A percentile compares a stretch with the other conserved stretches of the same genome.
Conservation (phyloP, 2,797 vertebrate species). For the Remorina albescens region DNA sequence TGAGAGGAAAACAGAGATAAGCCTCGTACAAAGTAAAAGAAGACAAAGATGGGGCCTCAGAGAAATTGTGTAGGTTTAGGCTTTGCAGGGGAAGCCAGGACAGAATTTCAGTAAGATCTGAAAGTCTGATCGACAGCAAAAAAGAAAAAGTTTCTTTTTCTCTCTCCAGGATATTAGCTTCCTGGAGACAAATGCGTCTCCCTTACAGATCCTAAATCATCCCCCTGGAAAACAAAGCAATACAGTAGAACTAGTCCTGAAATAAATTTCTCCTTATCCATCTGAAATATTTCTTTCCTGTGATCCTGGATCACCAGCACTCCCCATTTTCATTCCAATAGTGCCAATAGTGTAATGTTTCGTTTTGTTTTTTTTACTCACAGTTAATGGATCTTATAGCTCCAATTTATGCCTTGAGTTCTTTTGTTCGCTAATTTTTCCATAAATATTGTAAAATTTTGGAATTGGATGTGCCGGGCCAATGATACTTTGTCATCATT, state of each 20-base stretch:
- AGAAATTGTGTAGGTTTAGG: conserved; percentile 17
- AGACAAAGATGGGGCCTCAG: conserved; percentile 22
- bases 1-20: conserved; percentile 38
- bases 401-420: too few relatives aligned
- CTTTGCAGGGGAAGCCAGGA: conserved; percentile 7
- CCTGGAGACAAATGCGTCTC: conserved; percentile 77
- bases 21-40: conserved; percentile 43
- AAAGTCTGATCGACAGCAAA: conserved; percentile 6
- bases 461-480: not conserved
- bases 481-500: not conserved
- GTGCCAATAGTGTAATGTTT: too few relatives aligned
- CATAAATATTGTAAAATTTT: not conserved
- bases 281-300: not conserved
- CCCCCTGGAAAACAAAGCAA: conserved; percentile 41
- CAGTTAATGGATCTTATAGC: too few relatives aligned
- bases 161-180: conserved; percentile 76
- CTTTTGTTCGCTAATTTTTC: not conserved
- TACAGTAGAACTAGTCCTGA: not conserved
- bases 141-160: conserved; percentile 29
- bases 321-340: not conserved
- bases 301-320: not conserved
- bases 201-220: conserved; percentile 38
- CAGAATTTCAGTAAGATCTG: conserved; percentile 8
- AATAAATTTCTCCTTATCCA: not conserved
- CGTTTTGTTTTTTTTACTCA: too few relatives aligned